These are phyloP conservation scores for Oophaga pumilio DNA, from an alignment of 2,113 vertebrate genomes.

Conservation along the genomic window DNA sequence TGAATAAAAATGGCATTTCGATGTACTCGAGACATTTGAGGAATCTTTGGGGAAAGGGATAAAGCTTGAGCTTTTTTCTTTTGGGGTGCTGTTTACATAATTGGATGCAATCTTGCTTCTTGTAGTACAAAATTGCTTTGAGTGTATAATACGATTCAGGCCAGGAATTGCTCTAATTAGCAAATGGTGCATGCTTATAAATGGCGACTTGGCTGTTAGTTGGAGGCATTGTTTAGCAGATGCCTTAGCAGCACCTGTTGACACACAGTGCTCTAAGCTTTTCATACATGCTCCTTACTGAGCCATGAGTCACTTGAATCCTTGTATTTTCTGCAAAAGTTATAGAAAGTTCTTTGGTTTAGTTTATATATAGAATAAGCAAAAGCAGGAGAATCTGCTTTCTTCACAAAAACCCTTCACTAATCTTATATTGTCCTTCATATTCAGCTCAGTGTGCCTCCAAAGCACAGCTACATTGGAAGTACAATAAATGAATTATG, in stretches of 20 bases:
- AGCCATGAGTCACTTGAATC: too few relatives aligned
- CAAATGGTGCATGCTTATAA: background rate
- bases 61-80: too few relatives aligned
- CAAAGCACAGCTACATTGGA: too few relatives aligned
- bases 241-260: background rate
- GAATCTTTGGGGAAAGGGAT: too few relatives aligned
- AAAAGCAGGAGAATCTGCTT: background rate
- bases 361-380: background rate
- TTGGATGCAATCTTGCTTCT: background rate
- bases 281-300: too few relatives aligned
- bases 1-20: too few relatives aligned
- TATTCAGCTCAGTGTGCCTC: too few relatives aligned
- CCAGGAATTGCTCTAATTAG: background rate
- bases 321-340: background rate
- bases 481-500: too few relatives aligned
- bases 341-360: background rate
- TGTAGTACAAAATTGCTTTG: background rate
- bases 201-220: background rate
- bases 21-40: too few relatives aligned
- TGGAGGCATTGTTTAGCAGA: background rate
- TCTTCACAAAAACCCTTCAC: background rate
- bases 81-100: too few relatives aligned
- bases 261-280: background rate
- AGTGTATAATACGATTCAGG: background rate
- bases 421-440: background rate